Conservation (phyloP, 2,113 vertebrate genomes). For the Scatophagus argus region DNA sequence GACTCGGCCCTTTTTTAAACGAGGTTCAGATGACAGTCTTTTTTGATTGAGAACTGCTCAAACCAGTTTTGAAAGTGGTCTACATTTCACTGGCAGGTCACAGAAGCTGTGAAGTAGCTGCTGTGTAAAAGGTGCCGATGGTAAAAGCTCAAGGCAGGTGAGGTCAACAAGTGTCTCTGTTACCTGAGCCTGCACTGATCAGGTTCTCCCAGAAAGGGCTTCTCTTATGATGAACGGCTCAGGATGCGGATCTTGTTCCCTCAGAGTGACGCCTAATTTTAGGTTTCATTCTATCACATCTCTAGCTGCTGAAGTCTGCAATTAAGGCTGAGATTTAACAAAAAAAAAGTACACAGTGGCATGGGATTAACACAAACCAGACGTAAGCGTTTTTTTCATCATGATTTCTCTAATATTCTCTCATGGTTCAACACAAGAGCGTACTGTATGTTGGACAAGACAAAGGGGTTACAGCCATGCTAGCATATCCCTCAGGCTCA, state of each 20-base stretch:
- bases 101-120: conserved; percentile 62
- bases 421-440: not conserved
- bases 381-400: not conserved
- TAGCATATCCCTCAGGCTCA: too few species aligned
- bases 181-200: conserved; percentile 65
- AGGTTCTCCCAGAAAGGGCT: conserved; percentile 60
- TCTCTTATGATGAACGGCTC: conserved; percentile 51
- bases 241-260: conserved; percentile 37
- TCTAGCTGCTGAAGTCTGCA: not conserved
- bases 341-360: not conserved
- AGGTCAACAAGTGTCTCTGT: conserved; percentile 60
- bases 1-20: conserved; percentile 53
- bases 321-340: conserved; percentile 41
- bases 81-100: conserved; percentile 55
- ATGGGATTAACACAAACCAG: not conserved
- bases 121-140: conserved; percentile 52
- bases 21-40: conserved; percentile 66
- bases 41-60: conserved; percentile 75
- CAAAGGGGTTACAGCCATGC: not conserved
- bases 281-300: conserved; percentile 1
- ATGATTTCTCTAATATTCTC: not conserved
- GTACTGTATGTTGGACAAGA: not conserved
- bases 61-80: conserved; percentile 71
- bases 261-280: conserved; percentile 34
- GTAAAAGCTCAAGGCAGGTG: conserved; percentile 51